Percentiles rank a stretch among this genome's conserved stretches.
These are phyloP conservation scores for Euzophera pinguis DNA, from an alignment of 2,888 invertebrate genomes.

Conservation along the genomic window DNA sequence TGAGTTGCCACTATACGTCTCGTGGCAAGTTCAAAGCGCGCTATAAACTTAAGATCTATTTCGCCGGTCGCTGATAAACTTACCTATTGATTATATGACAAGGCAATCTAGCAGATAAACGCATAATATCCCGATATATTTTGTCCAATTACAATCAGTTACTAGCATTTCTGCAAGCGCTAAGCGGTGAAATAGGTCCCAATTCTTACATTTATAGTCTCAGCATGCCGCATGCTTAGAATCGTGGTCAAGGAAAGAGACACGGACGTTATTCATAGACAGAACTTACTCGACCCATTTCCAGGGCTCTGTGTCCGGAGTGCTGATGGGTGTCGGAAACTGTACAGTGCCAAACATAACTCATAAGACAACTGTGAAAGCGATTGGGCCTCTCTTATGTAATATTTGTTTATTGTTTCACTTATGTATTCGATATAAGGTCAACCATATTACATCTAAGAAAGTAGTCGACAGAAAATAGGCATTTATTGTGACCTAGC, in stretches of 20 bases:
- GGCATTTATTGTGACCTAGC: no score
- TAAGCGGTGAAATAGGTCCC: no score
- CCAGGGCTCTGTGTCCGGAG: conserved; percentile 94
- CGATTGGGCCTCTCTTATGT: conserved; percentile 16
- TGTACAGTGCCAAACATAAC: conserved; percentile 74
- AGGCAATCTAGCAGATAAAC: no score
- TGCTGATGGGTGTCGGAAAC: conserved; percentile 93
- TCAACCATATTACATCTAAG: neutral
- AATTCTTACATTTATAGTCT: neutral
- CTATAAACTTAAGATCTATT: neutral
- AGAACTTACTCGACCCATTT: conserved; percentile 92
- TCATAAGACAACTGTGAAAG: conserved; percentile 38
- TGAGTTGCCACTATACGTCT: no score
- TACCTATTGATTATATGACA: no score
- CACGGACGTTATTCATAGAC: conserved; percentile 20
- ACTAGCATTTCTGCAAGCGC: no score
- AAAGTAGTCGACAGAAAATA: neutral
- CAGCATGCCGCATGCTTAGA: neutral
- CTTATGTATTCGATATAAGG: neutral
- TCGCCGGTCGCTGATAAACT: neutral
- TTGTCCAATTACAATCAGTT: neutral
- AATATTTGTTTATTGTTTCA: neutral
- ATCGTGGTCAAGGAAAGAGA: conserved; percentile 20
- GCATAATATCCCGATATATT: neutral
- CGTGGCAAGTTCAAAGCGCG: no score